phyloP scores from a whole-genome alignment of 1,140 invertebrate genomes.

The Popillia japonica region DNA sequence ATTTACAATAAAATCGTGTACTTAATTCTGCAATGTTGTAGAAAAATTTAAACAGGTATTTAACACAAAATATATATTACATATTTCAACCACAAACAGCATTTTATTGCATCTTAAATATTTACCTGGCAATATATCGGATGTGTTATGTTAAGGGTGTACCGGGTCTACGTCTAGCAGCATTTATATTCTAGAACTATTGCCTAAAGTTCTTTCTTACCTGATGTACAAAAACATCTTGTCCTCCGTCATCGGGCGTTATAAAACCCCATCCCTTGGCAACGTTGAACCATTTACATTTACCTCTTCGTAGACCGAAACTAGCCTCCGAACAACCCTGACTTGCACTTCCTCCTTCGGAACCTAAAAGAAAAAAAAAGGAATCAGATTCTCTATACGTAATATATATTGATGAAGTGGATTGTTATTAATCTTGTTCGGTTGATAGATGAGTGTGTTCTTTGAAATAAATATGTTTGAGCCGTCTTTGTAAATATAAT shows the following conservation, averaged over 20 bases:
- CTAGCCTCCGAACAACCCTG: slow-evolving; percentile 54
- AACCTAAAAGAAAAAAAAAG: slow-evolving; percentile 50
- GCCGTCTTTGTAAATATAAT: not conserved
- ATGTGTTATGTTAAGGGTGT: too few species aligned
- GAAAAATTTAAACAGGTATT: too few species aligned
- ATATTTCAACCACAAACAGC: too few species aligned
- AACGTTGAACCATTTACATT: slow-evolving; percentile 94
- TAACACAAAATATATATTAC: too few species aligned
- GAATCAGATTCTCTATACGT: not conserved
- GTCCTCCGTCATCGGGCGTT: slow-evolving; percentile 84
- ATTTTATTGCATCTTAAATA: too few species aligned
- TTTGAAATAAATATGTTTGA: not conserved
- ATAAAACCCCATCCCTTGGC: slow-evolving; percentile 93
- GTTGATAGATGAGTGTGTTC: not conserved
- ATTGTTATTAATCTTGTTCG: not conserved
- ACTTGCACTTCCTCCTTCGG: slow-evolving; percentile 56
- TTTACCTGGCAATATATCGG: too few species aligned
- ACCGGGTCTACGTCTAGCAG: too few species aligned
- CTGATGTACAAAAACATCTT: slow-evolving; percentile 93
- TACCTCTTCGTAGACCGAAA: slow-evolving; percentile 70
- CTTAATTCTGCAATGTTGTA: too few species aligned
- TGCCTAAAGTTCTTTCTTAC: slow-evolving; percentile 61
- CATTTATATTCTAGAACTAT: not conserved
- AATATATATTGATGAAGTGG: not conserved
- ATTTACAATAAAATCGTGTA: too few species aligned